Conservation (phyloP, 2,113 vertebrate species). For the Tachuris rubrigastra region DNA sequence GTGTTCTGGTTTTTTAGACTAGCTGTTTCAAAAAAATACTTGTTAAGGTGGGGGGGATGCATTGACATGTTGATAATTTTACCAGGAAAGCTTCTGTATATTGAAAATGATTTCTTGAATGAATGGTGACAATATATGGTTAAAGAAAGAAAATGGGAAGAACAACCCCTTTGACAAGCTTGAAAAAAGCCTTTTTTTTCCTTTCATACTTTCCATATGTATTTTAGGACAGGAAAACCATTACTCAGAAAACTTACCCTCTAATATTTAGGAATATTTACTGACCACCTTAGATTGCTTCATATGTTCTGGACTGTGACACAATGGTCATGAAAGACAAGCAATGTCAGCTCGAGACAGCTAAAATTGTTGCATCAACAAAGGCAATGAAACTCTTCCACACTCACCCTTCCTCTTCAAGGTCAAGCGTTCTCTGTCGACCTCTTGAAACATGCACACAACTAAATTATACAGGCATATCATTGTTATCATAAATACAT, state of each 20-base stretch:
- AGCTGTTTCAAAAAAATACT: neutral
- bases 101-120: neutral
- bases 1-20: neutral
- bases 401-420: constrained; percentile 14
- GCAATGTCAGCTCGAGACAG: neutral
- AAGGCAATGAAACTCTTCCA: neutral
- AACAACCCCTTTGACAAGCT: neutral
- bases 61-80: neutral
- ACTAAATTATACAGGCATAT: constrained; percentile 68
- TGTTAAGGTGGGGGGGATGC: accelerated
- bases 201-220: neutral
- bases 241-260: neutral
- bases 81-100: accelerated
- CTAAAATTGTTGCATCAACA: neutral
- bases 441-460: constrained; percentile 57
- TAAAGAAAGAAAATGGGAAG: neutral
- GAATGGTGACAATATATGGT: accelerated
- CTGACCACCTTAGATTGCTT: neutral
- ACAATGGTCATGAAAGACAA: neutral
- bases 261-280: neutral
- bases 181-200: accelerated
- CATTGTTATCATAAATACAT: constrained; percentile 67
- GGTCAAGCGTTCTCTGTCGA: constrained; percentile 26
- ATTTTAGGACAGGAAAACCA: neutral
- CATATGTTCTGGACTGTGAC: neutral